phyloP scores from a whole-genome alignment of 2,888 invertebrate species.

The Furcula furcula region DNA sequence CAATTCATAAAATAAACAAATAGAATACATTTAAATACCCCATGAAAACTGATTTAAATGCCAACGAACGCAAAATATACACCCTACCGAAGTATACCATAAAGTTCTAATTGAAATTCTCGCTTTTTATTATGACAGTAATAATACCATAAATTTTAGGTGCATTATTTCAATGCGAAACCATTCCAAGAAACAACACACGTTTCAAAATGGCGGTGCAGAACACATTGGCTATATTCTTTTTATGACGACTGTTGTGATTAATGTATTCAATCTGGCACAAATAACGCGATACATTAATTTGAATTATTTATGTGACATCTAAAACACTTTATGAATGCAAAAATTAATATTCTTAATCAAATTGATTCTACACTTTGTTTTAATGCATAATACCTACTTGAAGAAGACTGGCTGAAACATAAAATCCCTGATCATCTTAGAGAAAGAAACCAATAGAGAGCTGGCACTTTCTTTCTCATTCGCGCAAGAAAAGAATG shows the following conservation, averaged over 20 bases:
- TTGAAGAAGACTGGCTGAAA: neutral
- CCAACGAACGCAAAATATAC: too few relatives aligned
- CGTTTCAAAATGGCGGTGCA: conserved; percentile 22
- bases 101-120: too few relatives aligned
- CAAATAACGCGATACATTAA: conserved; percentile 33
- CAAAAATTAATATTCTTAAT: conserved; percentile 9
- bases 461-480: too few relatives aligned
- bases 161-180: conserved; percentile 21
- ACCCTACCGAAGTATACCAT: too few relatives aligned
- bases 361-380: neutral
- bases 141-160: too few relatives aligned
- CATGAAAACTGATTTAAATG: too few relatives aligned
- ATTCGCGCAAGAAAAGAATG: too few relatives aligned
- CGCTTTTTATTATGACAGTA: too few relatives aligned
- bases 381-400: too few relatives aligned
- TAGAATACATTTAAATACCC: too few relatives aligned
- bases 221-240: conserved; percentile 23
- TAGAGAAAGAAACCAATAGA: too few relatives aligned
- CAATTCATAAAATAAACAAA: too few relatives aligned
- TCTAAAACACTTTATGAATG: conserved; percentile 14
- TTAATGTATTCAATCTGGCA: conserved; percentile 39
- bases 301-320: conserved; percentile 34
- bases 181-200: conserved; percentile 20
- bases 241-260: conserved; percentile 33
- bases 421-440: neutral